Evolutionary conservation across 2,113 vertebrate species (phyloP).

Genomic region (Proterorhinus semilunaris): DNA sequence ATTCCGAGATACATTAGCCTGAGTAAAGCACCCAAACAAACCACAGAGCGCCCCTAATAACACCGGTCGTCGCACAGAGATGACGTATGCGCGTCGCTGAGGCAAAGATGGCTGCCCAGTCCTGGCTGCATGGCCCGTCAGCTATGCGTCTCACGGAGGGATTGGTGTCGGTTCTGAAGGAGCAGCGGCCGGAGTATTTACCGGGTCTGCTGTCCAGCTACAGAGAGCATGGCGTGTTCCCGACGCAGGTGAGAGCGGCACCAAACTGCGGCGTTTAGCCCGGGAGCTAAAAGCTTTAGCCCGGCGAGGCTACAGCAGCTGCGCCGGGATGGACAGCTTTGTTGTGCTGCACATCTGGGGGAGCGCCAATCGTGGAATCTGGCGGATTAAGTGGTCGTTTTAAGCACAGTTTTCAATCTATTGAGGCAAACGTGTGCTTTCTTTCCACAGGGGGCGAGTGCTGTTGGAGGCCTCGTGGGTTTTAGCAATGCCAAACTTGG

Average conservation of each 20-base stretch:
- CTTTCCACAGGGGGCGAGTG: conserved; percentile 69
- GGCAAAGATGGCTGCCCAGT: conserved; percentile 74
- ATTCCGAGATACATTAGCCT: background rate
- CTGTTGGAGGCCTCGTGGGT: conserved; percentile 77
- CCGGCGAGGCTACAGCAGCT: background rate
- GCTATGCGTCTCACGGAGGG: conserved; percentile 74
- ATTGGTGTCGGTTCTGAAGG: conserved; percentile 73
- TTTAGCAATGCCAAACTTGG: conserved; percentile 79
- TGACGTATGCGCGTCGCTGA: conserved; percentile 39
- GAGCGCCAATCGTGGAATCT: background rate
- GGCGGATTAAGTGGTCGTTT: background rate
- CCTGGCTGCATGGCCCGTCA: conserved; percentile 74
- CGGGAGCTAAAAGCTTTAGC: conserved; percentile 2
- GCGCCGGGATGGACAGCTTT: conserved; percentile 17
- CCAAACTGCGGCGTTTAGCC: background rate
- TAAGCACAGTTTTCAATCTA: background rate
- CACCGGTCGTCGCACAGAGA: conserved; percentile 16
- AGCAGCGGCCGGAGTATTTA: conserved; percentile 72
- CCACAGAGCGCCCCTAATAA: conserved; percentile 5
- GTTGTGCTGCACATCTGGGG: conserved; percentile 17
- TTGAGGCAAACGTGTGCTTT: background rate
- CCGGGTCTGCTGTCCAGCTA: conserved; percentile 70
- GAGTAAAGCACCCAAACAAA: background rate
- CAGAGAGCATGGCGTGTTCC: conserved; percentile 75
- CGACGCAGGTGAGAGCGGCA: conserved; percentile 60